Evolutionary conservation across 1,140 invertebrate genomes (phyloP).

Genomic region (Hylaeus anthracinus): DNA sequence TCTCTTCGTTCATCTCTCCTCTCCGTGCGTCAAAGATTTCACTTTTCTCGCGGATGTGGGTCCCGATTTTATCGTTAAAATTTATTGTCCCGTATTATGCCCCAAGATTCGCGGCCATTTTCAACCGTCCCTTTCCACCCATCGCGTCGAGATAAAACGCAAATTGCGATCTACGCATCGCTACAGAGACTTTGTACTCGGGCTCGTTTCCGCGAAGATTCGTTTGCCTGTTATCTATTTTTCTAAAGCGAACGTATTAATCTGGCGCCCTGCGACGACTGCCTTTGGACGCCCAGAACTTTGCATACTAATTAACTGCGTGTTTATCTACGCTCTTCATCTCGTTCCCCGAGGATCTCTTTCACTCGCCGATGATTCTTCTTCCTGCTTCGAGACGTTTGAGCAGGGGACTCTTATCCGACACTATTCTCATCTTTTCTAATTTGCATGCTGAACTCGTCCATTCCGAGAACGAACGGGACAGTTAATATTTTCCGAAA

Average conservation of each 20-base stretch:
- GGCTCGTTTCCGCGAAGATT: not conserved
- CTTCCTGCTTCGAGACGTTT: not conserved
- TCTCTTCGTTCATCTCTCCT: not conserved
- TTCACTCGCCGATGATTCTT: slow-evolving; percentile 27
- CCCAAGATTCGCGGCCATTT: not conserved
- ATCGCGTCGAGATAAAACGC: not conserved
- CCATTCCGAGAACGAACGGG: too few species aligned
- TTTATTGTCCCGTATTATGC: not conserved
- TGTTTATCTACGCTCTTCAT: slow-evolving; percentile 41
- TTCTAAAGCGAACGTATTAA: not conserved
- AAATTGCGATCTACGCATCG: not conserved
- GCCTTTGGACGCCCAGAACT: slow-evolving; percentile 18
- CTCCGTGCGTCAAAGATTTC: not conserved
- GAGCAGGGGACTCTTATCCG: not conserved
- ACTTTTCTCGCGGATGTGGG: not conserved
- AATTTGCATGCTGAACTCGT: not conserved
- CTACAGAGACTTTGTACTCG: not conserved
- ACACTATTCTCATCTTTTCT: not conserved
- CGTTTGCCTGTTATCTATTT: not conserved
- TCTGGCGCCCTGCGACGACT: not conserved
- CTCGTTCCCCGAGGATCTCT: slow-evolving; percentile 29
- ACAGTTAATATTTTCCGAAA: too few species aligned
- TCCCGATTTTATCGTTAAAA: slow-evolving; percentile 19
- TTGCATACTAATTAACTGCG: slow-evolving; percentile 47
- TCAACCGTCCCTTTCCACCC: not conserved